These are phyloP conservation scores for Rhyacichthys aspro DNA, from an alignment of 2,797 vertebrate species.

Conservation along the genomic window DNA sequence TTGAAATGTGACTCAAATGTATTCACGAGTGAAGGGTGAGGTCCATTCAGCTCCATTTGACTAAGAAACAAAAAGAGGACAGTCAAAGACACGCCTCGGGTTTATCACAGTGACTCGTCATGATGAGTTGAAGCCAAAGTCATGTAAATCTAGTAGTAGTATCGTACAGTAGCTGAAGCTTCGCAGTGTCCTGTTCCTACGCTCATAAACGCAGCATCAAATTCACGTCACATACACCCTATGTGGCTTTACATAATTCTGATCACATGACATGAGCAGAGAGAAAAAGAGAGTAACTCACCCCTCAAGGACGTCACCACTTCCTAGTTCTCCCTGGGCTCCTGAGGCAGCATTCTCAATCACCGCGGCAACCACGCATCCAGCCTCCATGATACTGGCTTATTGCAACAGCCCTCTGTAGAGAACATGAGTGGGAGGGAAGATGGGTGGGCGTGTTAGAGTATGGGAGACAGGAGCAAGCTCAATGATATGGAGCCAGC, in stretches of 20 bases:
- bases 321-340: conserved; percentile 76
- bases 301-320: conserved; percentile 80
- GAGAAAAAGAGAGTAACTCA: conserved; percentile 63
- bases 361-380: conserved; percentile 81
- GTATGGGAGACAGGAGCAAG: conserved; percentile 8
- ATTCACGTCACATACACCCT: conserved; percentile 19
- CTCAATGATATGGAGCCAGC: conserved; percentile 42
- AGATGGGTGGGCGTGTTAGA: conserved; percentile 35
- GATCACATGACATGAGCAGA: conserved; percentile 29
- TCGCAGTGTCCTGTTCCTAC: neutral
- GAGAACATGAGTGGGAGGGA: conserved; percentile 58
- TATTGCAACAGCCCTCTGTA: conserved; percentile 78
- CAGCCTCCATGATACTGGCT: conserved; percentile 83
- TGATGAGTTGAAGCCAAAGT: conserved; percentile 38
- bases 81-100: conserved; percentile 40
- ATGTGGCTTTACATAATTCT: conserved; percentile 31
- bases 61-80: conserved; percentile 53
- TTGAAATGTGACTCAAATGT: conserved; percentile 73
- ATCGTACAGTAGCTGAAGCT: conserved; percentile 2
- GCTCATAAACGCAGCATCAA: conserved; percentile 23
- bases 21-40: conserved; percentile 63
- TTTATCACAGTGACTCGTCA: conserved; percentile 50
- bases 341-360: conserved; percentile 77
- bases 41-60: conserved; percentile 70
- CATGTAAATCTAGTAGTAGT: conserved; percentile 2